These are phyloP conservation scores for Hermaeophaga mercurialis DNA, from an alignment of 2,888 invertebrate species.

Conservation along the genomic window DNA sequence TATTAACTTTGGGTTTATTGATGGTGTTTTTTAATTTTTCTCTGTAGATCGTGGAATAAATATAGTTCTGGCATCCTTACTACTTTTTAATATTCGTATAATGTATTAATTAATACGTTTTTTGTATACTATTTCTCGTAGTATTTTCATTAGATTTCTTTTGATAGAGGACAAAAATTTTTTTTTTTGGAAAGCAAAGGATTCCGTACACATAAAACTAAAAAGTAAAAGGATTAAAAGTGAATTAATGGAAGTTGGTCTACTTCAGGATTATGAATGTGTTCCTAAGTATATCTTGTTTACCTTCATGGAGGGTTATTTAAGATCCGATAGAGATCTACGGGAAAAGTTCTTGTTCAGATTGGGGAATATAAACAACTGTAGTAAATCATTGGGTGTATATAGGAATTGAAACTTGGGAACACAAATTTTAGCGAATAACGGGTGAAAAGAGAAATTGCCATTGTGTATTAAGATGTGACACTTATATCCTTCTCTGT, in stretches of 20 bases:
- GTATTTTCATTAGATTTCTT: too few relatives aligned
- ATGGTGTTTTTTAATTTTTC: too few relatives aligned
- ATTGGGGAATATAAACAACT: constrained; percentile 8
- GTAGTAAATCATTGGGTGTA: neutral
- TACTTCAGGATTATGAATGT: constrained; percentile 10
- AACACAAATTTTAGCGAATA: neutral
- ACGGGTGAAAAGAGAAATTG: neutral
- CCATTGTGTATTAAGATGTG: neutral
- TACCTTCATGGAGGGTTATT: constrained; percentile 9
- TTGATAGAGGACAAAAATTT: too few relatives aligned
- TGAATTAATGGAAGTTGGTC: constrained; percentile 6
- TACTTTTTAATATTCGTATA: too few relatives aligned
- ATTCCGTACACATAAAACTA: neutral
- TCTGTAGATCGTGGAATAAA: too few relatives aligned
- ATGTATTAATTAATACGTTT: too few relatives aligned
- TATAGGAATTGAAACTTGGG: constrained; percentile 1
- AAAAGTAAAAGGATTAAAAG: constrained; percentile 9
- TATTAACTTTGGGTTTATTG: too few relatives aligned
- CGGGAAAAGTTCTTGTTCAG: constrained; percentile 1
- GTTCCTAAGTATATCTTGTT: constrained; percentile 14
- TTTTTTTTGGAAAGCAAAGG: neutral
- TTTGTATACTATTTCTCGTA: too few relatives aligned
- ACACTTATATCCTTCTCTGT: constrained; percentile 3
- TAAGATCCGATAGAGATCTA: constrained; percentile 11
- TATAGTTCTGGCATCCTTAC: too few relatives aligned